These are phyloP conservation scores for Anthophora plumipes DNA, from an alignment of 2,888 invertebrate species.

Conservation along the genomic window DNA sequence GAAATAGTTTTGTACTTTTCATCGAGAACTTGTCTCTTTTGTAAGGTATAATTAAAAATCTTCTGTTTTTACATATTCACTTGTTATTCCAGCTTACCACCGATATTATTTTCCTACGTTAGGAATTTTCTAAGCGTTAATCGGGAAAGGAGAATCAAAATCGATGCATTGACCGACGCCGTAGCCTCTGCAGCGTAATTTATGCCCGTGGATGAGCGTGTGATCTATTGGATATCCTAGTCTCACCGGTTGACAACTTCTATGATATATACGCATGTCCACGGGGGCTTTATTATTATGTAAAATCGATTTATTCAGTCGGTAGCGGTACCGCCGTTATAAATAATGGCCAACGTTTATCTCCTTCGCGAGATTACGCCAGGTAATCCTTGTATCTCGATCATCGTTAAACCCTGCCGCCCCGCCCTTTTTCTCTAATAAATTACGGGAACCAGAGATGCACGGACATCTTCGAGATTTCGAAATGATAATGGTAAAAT, in stretches of 20 bases:
- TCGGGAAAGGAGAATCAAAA: conserved; percentile 8
- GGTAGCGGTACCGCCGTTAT: conserved; percentile 20
- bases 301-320: conserved; percentile 52
- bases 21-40: no score
- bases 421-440: conserved; percentile 12
- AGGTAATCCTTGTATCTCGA: conserved; percentile 49
- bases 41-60: no score
- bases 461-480: background rate
- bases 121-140: background rate
- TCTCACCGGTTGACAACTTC: conserved; percentile 33
- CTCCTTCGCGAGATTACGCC: conserved; percentile 47
- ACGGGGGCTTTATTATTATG: conserved; percentile 52
- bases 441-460: conserved; percentile 16
- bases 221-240: conserved; percentile 43
- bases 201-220: conserved; percentile 32
- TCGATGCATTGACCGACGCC: conserved; percentile 21
- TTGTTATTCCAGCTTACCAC: no score
- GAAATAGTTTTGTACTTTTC: no score
- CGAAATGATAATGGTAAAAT: no score
- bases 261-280: conserved; percentile 36
- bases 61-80: no score
- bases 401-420: conserved; percentile 23
- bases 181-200: conserved; percentile 40
- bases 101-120: background rate
- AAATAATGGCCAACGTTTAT: conserved; percentile 44